phyloP scores from a whole-genome alignment of 2,888 invertebrate species.

The Zygogramma bicolorata region DNA sequence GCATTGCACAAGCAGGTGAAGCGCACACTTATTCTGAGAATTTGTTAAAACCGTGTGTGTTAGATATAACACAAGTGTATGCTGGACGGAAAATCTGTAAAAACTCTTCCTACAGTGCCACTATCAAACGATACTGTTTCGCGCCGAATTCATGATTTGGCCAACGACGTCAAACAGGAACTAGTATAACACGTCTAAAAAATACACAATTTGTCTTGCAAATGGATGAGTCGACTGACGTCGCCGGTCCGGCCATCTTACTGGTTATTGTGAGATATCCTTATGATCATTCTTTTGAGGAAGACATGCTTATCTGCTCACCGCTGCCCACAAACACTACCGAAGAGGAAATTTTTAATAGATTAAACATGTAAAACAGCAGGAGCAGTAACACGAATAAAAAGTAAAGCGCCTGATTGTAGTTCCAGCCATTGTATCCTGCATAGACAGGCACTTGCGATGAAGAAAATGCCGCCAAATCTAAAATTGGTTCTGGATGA shows the following conservation, averaged over 20 bases:
- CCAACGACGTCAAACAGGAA: conserved; percentile 11
- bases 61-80: conserved; percentile 34
- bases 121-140: conserved; percentile 18
- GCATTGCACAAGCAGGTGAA: neutral
- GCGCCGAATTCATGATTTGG: conserved; percentile 17
- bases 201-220: conserved; percentile 48
- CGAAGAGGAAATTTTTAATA: conserved; percentile 36
- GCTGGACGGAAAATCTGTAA: conserved; percentile 30
- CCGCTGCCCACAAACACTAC: conserved; percentile 25
- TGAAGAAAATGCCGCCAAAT: conserved; percentile 42
- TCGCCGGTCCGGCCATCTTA: conserved; percentile 52
- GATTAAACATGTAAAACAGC: conserved; percentile 21
- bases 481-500: conserved; percentile 32
- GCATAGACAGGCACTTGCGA: conserved; percentile 39
- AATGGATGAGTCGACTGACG: conserved; percentile 54
- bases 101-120: conserved; percentile 11
- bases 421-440: conserved; percentile 35
- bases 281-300: conserved; percentile 47
- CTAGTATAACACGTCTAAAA: conserved; percentile 10
- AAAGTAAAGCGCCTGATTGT: conserved; percentile 52
- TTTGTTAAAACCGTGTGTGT: conserved; percentile 25
- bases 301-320: conserved; percentile 41
- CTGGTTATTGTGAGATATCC: conserved; percentile 55
- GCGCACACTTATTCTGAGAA: conserved; percentile 25
- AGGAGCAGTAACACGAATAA: conserved; percentile 17